These are phyloP conservation scores for Monarcha castaneiventris DNA, from an alignment of 2,113 vertebrate species.

Conservation along the genomic window DNA sequence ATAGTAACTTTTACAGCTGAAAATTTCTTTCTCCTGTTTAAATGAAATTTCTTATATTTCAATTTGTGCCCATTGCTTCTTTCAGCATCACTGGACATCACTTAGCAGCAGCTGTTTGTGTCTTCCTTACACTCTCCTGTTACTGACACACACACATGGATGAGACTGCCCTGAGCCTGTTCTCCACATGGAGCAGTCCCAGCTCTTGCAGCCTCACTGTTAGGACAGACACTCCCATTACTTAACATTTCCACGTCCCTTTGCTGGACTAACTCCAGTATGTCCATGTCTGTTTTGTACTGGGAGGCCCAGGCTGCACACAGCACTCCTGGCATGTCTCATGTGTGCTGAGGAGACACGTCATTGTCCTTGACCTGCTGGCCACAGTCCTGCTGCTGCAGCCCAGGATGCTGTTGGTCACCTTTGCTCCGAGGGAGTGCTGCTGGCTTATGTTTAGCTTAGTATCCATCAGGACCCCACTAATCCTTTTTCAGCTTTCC, in stretches of 20 bases:
- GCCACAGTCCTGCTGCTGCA: background rate
- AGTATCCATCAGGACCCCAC: background rate
- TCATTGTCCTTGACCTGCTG: background rate
- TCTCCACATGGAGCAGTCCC: background rate
- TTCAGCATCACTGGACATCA: background rate
- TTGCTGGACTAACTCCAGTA: background rate
- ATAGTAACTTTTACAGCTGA: background rate
- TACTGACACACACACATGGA: accelerated
- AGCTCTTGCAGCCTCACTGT: background rate
- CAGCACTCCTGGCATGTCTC: background rate
- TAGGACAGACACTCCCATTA: background rate
- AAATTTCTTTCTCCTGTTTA: background rate
- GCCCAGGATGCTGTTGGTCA: background rate
- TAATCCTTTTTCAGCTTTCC: background rate
- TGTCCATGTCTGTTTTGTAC: background rate
- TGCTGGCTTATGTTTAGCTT: background rate
- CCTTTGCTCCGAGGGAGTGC: background rate
- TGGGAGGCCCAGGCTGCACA: background rate
- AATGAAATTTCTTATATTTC: background rate
- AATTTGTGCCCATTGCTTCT: background rate
- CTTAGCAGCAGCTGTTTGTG: background rate
- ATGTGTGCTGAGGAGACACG: background rate
- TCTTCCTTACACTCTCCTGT: background rate
- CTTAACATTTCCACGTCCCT: background rate
- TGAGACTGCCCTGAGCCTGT: background rate